Base-by-base conservation (phyloP, 2,888 invertebrate species). In the Pristionchus entomophagus region DNA sequence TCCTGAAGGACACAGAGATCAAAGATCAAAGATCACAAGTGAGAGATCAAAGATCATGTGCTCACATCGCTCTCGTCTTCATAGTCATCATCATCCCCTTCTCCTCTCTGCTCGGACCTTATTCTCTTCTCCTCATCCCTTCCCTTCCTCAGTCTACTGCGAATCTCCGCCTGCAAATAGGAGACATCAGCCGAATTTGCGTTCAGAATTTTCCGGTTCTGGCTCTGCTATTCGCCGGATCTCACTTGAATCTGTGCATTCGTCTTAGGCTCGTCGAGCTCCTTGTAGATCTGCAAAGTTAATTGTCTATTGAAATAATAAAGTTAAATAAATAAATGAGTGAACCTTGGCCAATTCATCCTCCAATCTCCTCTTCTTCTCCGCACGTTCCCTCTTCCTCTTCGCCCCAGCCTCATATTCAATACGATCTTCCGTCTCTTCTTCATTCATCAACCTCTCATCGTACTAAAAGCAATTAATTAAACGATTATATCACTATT, bases 51-150 rank as follows among this genome's bases (percentile, higher is more conserved):
- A 38, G 22, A 69, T 14, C 73, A 41, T n/a, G n/a, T 1, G 5
- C 73, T 14, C 17, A 73, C 73, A 8, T 38, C 41, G 41, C 73
- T 45, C 14, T 32, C 73, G 22, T 29, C 29, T 73, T n/a, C 73
- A 73, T n/a, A n/a, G n/a, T 73, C 73, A 73, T 73, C 73, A 0
- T 73, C 73, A 38, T 73, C 73, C 8, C 41, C 73, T 14, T 73
- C 73, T 14, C 32, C 41, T 19, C n/a, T 45, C 6, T 35, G 19
- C 35, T 65, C 65, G 19, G 32, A 19, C 19, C 26, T 65, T 65
- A 14, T 32, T 65, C 65, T 65, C 26, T 14, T 73, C 73, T 73
- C 41, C 14, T 45, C 41, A 19, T 73, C 73, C 38, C n/a, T 73
- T n/a, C 26, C 45, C 41, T 45, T 73, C 41, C 73, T 73, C 73